Percentiles rank a stretch among this genome's conserved stretches.
Conservation (phyloP, 2,888 invertebrate species). For the Heterodera filipjevi region DNA sequence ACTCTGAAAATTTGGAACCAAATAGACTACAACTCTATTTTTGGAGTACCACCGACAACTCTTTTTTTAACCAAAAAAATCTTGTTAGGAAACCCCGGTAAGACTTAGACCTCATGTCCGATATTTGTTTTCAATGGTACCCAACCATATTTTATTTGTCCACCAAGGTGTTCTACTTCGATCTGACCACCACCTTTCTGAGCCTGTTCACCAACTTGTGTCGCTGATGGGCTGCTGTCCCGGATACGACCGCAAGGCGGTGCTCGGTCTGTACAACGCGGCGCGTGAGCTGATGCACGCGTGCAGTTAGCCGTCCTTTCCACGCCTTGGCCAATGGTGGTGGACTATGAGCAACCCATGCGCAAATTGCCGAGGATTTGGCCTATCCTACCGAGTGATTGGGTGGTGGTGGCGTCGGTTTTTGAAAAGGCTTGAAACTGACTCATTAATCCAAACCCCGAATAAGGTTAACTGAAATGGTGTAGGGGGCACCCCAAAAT, state of each 20-base stretch:
- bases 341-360: slow-evolving; percentile 93
- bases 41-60: no score
- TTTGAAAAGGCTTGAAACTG: neutral
- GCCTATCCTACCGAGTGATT: slow-evolving; percentile 81
- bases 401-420: neutral
- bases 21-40: no score
- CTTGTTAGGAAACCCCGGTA: no score
- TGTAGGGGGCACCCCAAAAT: no score
- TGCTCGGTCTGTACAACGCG: slow-evolving; percentile 89
- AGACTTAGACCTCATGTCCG: no score
- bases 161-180: slow-evolving; percentile 82
- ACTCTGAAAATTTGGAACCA: no score
- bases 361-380: slow-evolving; percentile 96
- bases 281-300: slow-evolving; percentile 94
- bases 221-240: slow-evolving; percentile 92
- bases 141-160: no score
- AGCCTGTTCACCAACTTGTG: slow-evolving; percentile 89
- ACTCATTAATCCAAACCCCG: no score
- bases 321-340: slow-evolving; percentile 94
- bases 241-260: slow-evolving; percentile 94
- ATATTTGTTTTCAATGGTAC: no score
- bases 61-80: no score
- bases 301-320: slow-evolving; percentile 76
- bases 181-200: slow-evolving; percentile 90
- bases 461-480: no score